Conservation (phyloP, 2,113 vertebrate genomes). For the Halichoerus grypus region DNA sequence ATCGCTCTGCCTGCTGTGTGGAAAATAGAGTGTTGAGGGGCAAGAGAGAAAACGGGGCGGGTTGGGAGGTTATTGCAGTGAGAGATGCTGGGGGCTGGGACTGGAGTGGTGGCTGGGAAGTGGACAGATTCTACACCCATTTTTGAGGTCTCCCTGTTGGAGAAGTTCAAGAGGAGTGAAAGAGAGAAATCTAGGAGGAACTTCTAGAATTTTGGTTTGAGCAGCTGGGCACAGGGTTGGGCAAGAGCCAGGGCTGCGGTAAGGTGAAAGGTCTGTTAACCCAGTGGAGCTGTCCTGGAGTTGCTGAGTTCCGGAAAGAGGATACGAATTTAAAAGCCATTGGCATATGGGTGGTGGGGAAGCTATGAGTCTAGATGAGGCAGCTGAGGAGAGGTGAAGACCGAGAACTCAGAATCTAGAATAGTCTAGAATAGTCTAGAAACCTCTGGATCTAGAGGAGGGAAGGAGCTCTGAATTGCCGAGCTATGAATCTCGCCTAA, state of each 20-base stretch:
- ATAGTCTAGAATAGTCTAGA: neutral
- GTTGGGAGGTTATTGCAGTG: neutral
- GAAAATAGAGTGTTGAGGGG: conserved; percentile 49
- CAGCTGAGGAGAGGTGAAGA: neutral
- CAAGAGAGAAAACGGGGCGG: neutral
- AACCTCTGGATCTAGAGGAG: neutral
- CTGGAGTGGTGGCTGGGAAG: neutral
- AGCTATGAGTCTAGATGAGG: neutral
- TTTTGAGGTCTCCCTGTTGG: neutral
- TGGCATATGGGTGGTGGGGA: neutral
- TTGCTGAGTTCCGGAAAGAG: neutral
- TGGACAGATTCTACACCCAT: neutral
- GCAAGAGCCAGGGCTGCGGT: neutral
- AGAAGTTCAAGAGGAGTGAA: neutral
- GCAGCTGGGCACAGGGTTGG: neutral
- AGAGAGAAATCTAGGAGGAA: neutral
- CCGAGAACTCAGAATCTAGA: neutral
- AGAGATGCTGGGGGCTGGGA: neutral
- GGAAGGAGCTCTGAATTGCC: neutral
- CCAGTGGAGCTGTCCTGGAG: neutral
- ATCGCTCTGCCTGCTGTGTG: neutral
- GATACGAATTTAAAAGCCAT: neutral
- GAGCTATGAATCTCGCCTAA: neutral
- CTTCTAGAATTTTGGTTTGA: neutral
- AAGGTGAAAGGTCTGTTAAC: neutral